Evolutionary conservation across 2,113 vertebrate species (phyloP).

Genomic region (Pygoscelis antarcticus): DNA sequence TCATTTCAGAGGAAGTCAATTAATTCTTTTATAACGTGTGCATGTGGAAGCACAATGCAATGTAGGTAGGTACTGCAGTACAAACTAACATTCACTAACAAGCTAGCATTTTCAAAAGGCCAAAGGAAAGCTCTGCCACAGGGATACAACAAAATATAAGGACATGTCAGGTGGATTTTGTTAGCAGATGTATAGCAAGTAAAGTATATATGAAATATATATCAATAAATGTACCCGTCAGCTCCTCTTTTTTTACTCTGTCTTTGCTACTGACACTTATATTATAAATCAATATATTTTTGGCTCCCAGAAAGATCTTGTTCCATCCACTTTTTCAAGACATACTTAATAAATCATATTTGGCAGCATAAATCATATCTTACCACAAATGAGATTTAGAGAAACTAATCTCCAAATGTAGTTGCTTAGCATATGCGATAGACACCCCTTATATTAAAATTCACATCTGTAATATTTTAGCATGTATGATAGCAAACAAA

Average conservation of each 20-base stretch:
- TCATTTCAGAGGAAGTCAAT: neutral
- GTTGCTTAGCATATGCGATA: neutral
- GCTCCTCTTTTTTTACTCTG: neutral
- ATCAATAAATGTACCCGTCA: conserved; percentile 8
- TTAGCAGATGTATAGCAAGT: neutral
- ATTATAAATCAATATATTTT: neutral
- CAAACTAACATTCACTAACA: neutral
- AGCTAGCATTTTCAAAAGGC: neutral
- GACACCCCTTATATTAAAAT: neutral
- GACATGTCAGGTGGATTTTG: neutral
- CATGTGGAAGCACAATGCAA: neutral
- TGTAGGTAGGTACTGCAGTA: neutral
- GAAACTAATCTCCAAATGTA: neutral
- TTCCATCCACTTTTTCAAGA: conserved; percentile 14
- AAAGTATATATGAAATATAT: conserved; percentile 2
- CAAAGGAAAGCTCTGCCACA: neutral
- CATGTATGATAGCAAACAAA: neutral
- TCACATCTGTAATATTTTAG: neutral
- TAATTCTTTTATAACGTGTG: neutral
- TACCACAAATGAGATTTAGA: conserved; percentile 3
- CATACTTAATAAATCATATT: conserved; percentile 26
- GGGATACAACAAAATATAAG: neutral
- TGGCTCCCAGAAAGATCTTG: conserved; percentile 1
- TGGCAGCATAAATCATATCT: conserved; percentile 15
- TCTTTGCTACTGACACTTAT: neutral